Conservation (phyloP, 2,797 vertebrate genomes). For the Lepilemur septentrionalis region DNA sequence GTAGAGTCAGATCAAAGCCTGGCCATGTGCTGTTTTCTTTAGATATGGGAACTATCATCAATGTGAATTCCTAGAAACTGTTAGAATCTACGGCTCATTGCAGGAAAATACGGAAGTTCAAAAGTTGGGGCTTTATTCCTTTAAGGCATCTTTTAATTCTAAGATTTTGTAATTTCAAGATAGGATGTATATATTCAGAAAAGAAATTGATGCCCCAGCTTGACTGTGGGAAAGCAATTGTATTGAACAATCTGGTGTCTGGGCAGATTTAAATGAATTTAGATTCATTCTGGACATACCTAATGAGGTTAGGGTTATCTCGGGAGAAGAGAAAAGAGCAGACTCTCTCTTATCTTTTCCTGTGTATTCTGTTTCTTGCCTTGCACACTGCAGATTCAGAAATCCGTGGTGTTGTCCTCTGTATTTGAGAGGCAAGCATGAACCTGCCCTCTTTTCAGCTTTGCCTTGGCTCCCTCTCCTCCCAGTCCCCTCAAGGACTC, state of each 20-base stretch:
- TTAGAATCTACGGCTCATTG: constrained; percentile 8
- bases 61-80: not conserved
- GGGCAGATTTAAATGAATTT: constrained; percentile 49
- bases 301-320: constrained; percentile 62
- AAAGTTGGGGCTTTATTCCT: not conserved
- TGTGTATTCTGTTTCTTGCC: not conserved
- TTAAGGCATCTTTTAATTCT: constrained; percentile 46
- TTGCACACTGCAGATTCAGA: not conserved
- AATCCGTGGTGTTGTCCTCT: not conserved
- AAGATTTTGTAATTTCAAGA: constrained; percentile 54
- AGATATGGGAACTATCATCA: too few species aligned
- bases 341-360: not conserved
- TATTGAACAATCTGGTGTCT: constrained; percentile 4
- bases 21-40: not conserved
- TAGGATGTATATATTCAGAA: constrained; percentile 9
- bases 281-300: constrained; percentile 37
- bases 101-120: constrained; percentile 5
- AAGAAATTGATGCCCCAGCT: constrained; percentile 44
- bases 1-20: constrained; percentile 12
- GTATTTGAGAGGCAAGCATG: not conserved
- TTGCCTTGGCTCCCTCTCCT: not conserved
- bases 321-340: constrained; percentile 24
- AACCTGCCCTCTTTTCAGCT: not conserved
- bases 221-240: constrained; percentile 48
- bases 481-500: not conserved